These are phyloP conservation scores for Athene cunicularia DNA, from an alignment of 2,113 vertebrate species.

Conservation along the genomic window DNA sequence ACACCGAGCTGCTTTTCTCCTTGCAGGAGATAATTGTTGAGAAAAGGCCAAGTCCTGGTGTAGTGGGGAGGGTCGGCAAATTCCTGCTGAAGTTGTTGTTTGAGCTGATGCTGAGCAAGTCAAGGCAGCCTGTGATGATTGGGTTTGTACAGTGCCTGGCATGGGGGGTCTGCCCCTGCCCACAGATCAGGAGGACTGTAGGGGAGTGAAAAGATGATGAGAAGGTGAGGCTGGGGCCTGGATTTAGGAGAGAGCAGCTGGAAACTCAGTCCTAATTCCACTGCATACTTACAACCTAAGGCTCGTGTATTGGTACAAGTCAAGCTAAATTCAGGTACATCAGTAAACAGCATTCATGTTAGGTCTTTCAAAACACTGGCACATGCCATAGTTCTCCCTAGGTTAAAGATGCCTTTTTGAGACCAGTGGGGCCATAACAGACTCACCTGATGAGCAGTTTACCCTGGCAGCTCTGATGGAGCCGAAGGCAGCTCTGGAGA, in stretches of 20 bases:
- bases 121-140: neutral
- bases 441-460: neutral
- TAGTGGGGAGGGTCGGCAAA: neutral
- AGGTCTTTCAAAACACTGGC: neutral
- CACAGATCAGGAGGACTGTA: fast-evolving
- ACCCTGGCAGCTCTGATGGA: neutral
- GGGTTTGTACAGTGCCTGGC: neutral
- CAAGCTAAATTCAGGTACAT: neutral
- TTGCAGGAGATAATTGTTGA: neutral
- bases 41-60: neutral
- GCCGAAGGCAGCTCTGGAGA: neutral
- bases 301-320: neutral
- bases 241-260: neutral
- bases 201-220: neutral
- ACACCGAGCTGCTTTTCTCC: neutral
- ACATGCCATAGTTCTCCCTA: neutral
- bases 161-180: neutral
- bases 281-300: neutral
- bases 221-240: neutral
- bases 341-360: neutral
- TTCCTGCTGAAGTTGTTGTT: neutral
- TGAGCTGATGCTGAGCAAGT: neutral
- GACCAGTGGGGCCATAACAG: neutral
- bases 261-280: neutral
- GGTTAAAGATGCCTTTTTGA: neutral